These are phyloP conservation scores for Oreocharis arfaki DNA, from an alignment of 2,113 vertebrate genomes.

Conservation along the genomic window DNA sequence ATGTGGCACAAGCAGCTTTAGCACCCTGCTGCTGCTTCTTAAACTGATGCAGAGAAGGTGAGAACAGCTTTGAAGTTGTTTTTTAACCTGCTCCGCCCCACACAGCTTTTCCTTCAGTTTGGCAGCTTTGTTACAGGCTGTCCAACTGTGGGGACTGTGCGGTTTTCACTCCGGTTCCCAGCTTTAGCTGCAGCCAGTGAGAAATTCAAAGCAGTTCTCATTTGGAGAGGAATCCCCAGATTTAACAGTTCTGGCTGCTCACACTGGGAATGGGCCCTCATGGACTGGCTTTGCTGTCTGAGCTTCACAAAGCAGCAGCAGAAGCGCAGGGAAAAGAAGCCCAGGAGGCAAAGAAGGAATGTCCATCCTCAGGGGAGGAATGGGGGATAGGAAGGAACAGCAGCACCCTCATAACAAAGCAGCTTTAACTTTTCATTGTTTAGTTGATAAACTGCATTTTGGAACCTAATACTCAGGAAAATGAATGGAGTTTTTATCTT, in stretches of 20 bases:
- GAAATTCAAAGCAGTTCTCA: background rate
- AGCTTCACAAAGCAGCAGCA: background rate
- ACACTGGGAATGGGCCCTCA: background rate
- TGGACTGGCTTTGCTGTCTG: background rate
- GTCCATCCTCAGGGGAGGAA: background rate
- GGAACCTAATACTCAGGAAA: background rate
- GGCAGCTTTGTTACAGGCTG: background rate
- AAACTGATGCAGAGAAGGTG: background rate
- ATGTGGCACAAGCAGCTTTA: background rate
- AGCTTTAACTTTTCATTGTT: background rate
- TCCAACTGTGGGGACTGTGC: rapidly evolving
- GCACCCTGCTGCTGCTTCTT: background rate
- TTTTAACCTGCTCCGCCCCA: background rate
- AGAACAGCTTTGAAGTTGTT: background rate
- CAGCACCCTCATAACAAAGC: rapidly evolving
- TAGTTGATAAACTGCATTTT: background rate
- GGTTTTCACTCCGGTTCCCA: background rate
- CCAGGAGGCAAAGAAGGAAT: background rate
- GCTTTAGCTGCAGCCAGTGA: background rate
- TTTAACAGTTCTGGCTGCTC: background rate
- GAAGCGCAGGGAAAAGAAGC: background rate
- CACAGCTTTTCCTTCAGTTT: background rate
- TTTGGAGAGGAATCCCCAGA: background rate
- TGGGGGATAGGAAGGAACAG: background rate
- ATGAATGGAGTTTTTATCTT: background rate